Evolutionary conservation across 2,888 invertebrate genomes (phyloP).

Genomic region (Omphaloscelis lunosa): DNA sequence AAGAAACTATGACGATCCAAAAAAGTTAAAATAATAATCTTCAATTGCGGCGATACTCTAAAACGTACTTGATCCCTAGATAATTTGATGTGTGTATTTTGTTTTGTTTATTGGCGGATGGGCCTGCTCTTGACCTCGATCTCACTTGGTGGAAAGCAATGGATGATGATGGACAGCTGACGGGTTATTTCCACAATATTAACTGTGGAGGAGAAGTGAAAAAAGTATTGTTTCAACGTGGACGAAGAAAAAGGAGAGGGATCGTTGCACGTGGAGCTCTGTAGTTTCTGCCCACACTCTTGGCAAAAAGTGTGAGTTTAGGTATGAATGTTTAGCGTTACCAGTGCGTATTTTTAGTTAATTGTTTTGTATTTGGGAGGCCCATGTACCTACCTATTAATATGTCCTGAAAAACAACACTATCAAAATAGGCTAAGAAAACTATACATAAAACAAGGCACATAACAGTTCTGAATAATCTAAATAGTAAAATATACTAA

Average conservation of each 20-base stretch:
- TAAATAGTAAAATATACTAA: constrained; percentile 32
- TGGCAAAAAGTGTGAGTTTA: background rate
- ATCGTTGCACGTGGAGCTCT: background rate
- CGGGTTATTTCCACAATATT: background rate
- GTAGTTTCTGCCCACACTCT: too few relatives aligned
- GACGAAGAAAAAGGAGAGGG: background rate
- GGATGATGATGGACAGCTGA: background rate
- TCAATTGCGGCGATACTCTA: too few relatives aligned
- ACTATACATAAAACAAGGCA: background rate
- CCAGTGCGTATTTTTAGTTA: background rate
- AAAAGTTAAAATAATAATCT: too few relatives aligned
- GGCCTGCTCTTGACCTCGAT: background rate
- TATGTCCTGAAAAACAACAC: background rate
- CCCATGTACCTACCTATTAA: background rate
- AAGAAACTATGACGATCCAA: too few relatives aligned
- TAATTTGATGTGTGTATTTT: too few relatives aligned
- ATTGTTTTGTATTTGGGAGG: background rate
- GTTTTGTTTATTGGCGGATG: too few relatives aligned
- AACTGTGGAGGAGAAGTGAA: background rate
- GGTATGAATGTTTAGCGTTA: background rate
- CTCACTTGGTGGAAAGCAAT: background rate
- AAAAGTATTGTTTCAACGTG: background rate
- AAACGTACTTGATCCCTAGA: too few relatives aligned
- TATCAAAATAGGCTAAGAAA: background rate
- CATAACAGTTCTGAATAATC: constrained; percentile 8